phyloP scores from a whole-genome alignment of 2,888 invertebrate genomes.

The Caprella mutica region DNA sequence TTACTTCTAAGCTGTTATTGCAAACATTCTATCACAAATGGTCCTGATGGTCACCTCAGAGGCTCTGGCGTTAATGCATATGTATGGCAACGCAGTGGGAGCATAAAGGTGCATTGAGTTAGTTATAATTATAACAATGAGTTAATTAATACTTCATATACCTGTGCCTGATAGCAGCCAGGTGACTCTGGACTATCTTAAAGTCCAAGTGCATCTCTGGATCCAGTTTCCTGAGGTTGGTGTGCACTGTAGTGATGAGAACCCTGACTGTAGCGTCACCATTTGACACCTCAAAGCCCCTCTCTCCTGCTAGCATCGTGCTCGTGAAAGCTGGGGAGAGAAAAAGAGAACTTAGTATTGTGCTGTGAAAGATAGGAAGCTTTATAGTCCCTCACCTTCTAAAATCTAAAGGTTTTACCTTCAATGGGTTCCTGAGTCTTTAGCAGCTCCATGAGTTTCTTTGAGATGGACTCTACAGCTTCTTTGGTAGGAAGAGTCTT shows the following conservation, averaged over 20 bases:
- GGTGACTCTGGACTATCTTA: conserved; percentile 69
- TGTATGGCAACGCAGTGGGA: too few relatives aligned
- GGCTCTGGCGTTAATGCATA: too few relatives aligned
- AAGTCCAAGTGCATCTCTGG: conserved; percentile 63
- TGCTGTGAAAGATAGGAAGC: not conserved
- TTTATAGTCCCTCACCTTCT: too few relatives aligned
- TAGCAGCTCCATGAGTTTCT: conserved; percentile 49
- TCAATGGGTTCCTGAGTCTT: conserved; percentile 49
- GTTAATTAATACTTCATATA: conserved; percentile 32
- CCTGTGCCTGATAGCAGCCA: conserved; percentile 84
- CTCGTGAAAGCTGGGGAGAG: conserved; percentile 39
- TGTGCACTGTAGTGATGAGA: conserved; percentile 84
- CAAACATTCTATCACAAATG: too few relatives aligned
- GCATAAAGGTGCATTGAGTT: too few relatives aligned
- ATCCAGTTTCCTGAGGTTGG: conserved; percentile 84
- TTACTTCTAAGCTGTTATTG: too few relatives aligned
- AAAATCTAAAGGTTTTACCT: too few relatives aligned
- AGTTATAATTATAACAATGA: too few relatives aligned
- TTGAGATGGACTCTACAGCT: conserved; percentile 81
- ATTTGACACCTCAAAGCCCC: conserved; percentile 80
- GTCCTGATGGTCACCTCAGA: too few relatives aligned
- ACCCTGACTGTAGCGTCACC: conserved; percentile 76
- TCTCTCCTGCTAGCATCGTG: conserved; percentile 48
- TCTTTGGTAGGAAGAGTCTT: conserved; percentile 93
- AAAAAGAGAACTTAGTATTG: not conserved